Evolutionary conservation across 1,140 invertebrate genomes (phyloP), one percentile per base, ranked within the genome.

Genomic region (Mizuhopecten yessoensis): DNA sequence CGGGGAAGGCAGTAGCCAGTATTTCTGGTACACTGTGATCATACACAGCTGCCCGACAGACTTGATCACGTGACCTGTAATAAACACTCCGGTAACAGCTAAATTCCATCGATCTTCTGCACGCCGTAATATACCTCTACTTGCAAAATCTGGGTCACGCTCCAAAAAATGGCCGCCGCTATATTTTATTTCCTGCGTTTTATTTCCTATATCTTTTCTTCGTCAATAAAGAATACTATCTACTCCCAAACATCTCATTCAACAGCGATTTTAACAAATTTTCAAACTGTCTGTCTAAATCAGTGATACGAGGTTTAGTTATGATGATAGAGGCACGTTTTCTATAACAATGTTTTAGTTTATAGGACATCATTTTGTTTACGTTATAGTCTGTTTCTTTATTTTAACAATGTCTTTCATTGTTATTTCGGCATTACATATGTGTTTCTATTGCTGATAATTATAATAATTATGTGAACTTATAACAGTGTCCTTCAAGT

Each of bases 91-190:
- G 57, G 57, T 75, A 75, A 75, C 57, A 75, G 57, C 57, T 75
- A 75, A 75, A 75, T 75, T 75, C 57, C 57, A 75, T 75, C 57
- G 57, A 75, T 75, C 57, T 75, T 75, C 57, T 75, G 57, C 57
- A 17, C 57, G 57, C 57, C 57, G 57, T 75, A 75, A 75, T 75
- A 29, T 75, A n/a, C 57, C 57, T 75, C n/a, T 75, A 75, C 57
- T 75, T 75, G 57, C 57, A 75, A n/a, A 75, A 75, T 75, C 57
- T 75, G 57, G 57, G 57, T 75, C 57, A 75, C 57, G 57, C 57
- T 29, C 57, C 57, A 75, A 75, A 75, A 75, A 75, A 75, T 75
- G 57, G 57, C 57, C 57, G 57, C 57, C 57, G 57, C n/a, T 3
- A n/a, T 75, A 75, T 75, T 75, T 75, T 75, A 75, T 75, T 75